Evolutionary conservation across 2,888 invertebrate species (phyloP).

Genomic region (Limenitis arthemis): DNA sequence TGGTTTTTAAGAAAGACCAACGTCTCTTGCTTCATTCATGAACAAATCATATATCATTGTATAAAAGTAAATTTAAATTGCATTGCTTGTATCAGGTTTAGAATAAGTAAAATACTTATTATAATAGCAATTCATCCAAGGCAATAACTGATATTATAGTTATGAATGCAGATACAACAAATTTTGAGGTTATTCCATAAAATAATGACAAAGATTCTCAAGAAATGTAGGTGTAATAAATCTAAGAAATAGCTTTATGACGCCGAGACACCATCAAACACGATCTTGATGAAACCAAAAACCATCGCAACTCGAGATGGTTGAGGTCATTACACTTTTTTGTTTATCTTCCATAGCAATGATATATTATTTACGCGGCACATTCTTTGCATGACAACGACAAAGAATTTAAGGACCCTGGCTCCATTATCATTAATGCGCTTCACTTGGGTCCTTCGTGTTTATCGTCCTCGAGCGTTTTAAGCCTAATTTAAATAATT

Average conservation of each 20-base stretch:
- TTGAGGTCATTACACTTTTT: conserved; percentile 37
- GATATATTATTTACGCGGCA: conserved; percentile 48
- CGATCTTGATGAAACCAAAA: conserved; percentile 33
- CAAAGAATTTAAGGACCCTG: conserved; percentile 33
- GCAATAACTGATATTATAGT: no score
- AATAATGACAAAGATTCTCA: conserved; percentile 1
- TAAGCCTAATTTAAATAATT: conserved; percentile 31
- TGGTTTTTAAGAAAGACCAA: conserved; percentile 37
- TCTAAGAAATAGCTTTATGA: conserved; percentile 18
- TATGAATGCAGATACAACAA: background rate
- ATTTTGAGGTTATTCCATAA: background rate
- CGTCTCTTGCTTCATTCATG: conserved; percentile 23
- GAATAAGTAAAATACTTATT: no score
- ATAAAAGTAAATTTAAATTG: no score
- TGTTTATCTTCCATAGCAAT: conserved; percentile 42
- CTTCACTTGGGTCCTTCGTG: conserved; percentile 36
- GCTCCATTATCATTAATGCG: conserved; percentile 52
- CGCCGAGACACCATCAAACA: conserved; percentile 20
- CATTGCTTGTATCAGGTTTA: no score
- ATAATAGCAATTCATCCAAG: background rate
- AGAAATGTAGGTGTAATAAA: conserved; percentile 14
- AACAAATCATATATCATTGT: no score
- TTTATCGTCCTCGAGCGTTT: conserved; percentile 34
- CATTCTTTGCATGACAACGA: conserved; percentile 50
- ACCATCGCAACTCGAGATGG: conserved; percentile 28